Conservation (phyloP, 1,140 invertebrate genomes). For the Cydia amplana region DNA sequence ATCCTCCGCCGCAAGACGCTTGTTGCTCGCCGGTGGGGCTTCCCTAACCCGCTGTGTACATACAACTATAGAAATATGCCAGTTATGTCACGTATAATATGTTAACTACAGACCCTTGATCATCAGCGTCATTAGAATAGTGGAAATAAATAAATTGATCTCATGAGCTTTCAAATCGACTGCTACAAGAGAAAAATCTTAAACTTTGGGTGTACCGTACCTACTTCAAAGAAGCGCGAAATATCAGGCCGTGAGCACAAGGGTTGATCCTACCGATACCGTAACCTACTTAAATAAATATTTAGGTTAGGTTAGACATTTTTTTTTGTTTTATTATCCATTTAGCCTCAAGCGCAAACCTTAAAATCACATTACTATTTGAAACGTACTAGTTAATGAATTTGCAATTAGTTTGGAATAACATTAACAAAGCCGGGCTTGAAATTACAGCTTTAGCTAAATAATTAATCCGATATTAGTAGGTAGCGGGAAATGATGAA, state of each 20-base stretch:
- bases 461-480: conserved; percentile 47
- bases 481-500: conserved; percentile 44
- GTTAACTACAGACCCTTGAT: neutral
- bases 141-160: too few species aligned
- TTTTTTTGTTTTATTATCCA: too few species aligned
- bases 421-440: conserved; percentile 18
- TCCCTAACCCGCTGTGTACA: conserved; percentile 38
- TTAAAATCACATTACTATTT: conserved; percentile 10
- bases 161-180: too few species aligned
- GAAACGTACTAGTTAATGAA: neutral
- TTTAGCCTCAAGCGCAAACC: conserved; percentile 2
- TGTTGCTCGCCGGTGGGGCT: conserved; percentile 63
- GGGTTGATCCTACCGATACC: too few species aligned
- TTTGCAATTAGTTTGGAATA: conserved; percentile 18
- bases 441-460: conserved; percentile 17
- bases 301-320: too few species aligned
- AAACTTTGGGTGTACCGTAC: too few species aligned
- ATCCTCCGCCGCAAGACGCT: conserved; percentile 64
- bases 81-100: neutral
- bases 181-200: too few species aligned
- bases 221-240: too few species aligned
- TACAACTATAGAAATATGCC: neutral
- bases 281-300: too few species aligned
- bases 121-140: too few species aligned
- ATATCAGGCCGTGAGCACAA: too few species aligned